These are phyloP conservation scores for Alviniconcha strummeri DNA, from an alignment of 2,888 invertebrate species.

Conservation along the genomic window DNA sequence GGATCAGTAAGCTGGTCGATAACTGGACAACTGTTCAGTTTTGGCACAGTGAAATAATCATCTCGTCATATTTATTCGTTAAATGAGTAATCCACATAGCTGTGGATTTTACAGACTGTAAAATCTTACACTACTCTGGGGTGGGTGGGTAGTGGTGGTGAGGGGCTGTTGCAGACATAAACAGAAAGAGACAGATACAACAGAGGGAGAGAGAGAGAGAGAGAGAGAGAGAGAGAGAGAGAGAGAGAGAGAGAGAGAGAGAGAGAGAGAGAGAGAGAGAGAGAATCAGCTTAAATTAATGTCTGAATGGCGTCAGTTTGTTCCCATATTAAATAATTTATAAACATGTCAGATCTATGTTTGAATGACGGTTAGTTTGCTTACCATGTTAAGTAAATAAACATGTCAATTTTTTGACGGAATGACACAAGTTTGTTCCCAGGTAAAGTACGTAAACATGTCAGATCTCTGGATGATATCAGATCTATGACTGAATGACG, in stretches of 20 bases:
- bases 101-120: neutral
- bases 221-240: slow-evolving; percentile 1
- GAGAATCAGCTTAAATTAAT: neutral
- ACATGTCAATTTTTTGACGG: no score
- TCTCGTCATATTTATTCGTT: neutral
- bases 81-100: neutral
- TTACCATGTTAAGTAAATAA: no score
- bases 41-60: no score
- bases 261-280: slow-evolving; percentile 1
- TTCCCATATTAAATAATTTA: neutral
- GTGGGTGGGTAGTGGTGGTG: neutral
- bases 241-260: slow-evolving; percentile 1
- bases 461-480: neutral
- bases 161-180: neutral
- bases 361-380: no score
- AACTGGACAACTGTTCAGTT: no score
- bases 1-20: no score
- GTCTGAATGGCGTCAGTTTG: no score
- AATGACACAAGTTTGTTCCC: neutral
- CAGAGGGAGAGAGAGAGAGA: neutral
- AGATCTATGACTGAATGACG: no score
- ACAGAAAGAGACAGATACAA: neutral
- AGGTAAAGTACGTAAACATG: neutral
- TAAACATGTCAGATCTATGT: neutral
- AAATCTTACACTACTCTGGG: neutral